Evolutionary conservation across 2,113 vertebrate genomes (phyloP), one percentile per base, ranked within the genome.

Genomic region (Antennarius striatus): DNA sequence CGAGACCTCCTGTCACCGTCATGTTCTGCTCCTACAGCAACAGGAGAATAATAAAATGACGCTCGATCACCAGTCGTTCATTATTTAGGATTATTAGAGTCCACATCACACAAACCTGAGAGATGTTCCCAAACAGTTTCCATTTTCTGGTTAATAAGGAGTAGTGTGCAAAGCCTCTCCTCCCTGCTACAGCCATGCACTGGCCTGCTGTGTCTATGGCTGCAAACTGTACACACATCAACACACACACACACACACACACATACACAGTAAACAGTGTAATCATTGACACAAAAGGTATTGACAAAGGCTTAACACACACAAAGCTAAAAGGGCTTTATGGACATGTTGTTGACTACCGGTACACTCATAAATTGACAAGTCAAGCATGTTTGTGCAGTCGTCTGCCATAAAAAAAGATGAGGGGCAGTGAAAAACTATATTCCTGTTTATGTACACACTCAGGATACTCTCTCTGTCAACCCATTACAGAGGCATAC

Each of bases 91-190:
- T n/a, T 22, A 17, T 1, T 15, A 2, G 47, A n/a, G 7, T 22
- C 9, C 10, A 10, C 10, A 2, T 0, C 8, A 65, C 22, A 49
- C 47, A 1, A 87, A 98, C 98, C 95, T 99, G 98, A 77, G 97
- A 99, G 86, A 99, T 94, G 71, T 99, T 99, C 76, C 98, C 98
- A 89, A 99, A 99, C 64, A 99, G 90, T 75, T 99, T 99, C 98
- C 98, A 99, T 91, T 98, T 99, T 88, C 98, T 95, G 81, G 94
- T 97, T 77, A 94, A 93, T 84, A 98, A 92, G 62, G 96, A 98
- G 86, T 98, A 99, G 91, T 99, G 96, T 91, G 96, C 98, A 94
- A 99, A 97, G 68, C 98, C 98, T 87, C 94, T 95, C 77, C 95
- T 95, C 78, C 97, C 98, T 76, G 96, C 96, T 56, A 99, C 95